Base-by-base conservation (phyloP, 2,113 vertebrate species). In the Nibea coibor region DNA sequence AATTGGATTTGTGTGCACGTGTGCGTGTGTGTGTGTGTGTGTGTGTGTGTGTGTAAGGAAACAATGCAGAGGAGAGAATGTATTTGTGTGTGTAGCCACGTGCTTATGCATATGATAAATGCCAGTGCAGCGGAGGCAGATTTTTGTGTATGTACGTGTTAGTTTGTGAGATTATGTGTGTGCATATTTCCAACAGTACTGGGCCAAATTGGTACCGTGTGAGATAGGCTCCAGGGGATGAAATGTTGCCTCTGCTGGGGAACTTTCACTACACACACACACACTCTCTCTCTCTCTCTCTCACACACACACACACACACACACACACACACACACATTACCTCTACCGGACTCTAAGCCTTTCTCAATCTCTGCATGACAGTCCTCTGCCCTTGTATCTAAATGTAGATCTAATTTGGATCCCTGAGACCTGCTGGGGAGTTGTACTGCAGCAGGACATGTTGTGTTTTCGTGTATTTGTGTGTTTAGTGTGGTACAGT, bases 391-490 rank as follows among this genome's bases (percentile, higher is more conserved):
- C 39, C 19, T 76, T 83, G 61, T 42, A 50, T 82, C 53, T 86
- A 65, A 88, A 84, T 89, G 83, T 74, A 74, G 75, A 84, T 87
- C 56, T 72, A 10, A 63, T 50, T 76, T 35, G 75, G 35, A 85
- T 85, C 81, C 39, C 58, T 2, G n/a, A 82, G 59, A 72, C 62
- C 48, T 65, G 71, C 9, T 7, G 64, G 39, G 7, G 28, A 31
- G 28, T 61, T 75, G 51, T 43, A 39, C 28, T 57, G 17, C 54
- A 57, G 24, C 51, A 72, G 42, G 50, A 9, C 56, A 39, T 35
- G 28, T n/a, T 79, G 53, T 9, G 17, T 42, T 65, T 31, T 51
- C 79, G 58, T 81, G 61, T 47, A 50, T 68, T 28, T 79, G 39
- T 57, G 68, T 70, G 14, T 78, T 35, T 50, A 54, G 35, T 54